Evolutionary conservation across 2,113 vertebrate genomes (phyloP).

Genomic region (Pao palembangensis): DNA sequence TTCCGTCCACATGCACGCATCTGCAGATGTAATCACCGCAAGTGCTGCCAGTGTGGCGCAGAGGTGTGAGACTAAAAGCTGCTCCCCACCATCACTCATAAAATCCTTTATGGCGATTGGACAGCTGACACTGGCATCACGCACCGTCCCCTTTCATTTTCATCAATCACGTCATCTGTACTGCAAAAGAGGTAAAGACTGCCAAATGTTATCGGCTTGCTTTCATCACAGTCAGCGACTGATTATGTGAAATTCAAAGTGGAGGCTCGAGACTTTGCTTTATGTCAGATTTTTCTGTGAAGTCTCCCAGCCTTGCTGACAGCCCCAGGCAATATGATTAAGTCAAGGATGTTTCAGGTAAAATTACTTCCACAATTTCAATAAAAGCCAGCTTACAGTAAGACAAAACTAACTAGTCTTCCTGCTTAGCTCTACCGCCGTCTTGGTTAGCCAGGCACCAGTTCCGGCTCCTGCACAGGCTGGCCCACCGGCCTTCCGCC

Average conservation of each 20-base stretch:
- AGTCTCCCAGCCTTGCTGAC: slow-evolving; percentile 1
- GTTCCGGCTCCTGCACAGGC: too few species aligned
- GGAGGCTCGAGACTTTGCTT: slow-evolving; percentile 25
- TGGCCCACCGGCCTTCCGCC: too few species aligned
- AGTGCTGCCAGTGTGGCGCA: slow-evolving; percentile 67
- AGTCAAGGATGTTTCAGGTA: too few species aligned
- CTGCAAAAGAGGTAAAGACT: slow-evolving; percentile 46
- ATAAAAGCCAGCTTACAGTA: too few species aligned
- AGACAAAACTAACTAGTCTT: too few species aligned
- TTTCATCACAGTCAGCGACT: slow-evolving; percentile 48
- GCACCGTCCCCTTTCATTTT: slow-evolving; percentile 65
- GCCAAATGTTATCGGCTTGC: slow-evolving; percentile 60
- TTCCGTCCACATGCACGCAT: slow-evolving; percentile 4
- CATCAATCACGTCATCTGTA: slow-evolving; percentile 54
- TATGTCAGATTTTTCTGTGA: neutral
- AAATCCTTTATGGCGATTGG: slow-evolving; percentile 72
- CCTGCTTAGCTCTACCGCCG: too few species aligned
- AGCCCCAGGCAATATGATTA: too few species aligned
- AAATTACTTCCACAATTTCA: too few species aligned
- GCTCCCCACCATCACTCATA: slow-evolving; percentile 65
- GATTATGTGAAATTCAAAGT: slow-evolving; percentile 35
- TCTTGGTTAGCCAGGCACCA: too few species aligned
- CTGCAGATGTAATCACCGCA: slow-evolving; percentile 64
- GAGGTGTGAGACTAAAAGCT: slow-evolving; percentile 66
- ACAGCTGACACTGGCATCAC: slow-evolving; percentile 67